Base-by-base conservation (phyloP, 2,113 vertebrate genomes). In the Podarcis muralis region DNA sequence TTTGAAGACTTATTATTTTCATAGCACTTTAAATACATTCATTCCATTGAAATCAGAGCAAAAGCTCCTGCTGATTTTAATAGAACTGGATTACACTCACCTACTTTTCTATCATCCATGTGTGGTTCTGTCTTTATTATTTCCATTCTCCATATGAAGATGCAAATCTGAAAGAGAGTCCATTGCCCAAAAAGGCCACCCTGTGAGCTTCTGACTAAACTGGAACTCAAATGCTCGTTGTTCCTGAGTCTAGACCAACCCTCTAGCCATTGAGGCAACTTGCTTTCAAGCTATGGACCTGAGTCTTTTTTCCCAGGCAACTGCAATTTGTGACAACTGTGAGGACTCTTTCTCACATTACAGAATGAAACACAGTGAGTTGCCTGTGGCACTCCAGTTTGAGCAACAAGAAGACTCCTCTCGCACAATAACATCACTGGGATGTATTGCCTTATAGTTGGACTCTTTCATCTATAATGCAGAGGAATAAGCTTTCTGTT, bases 391-490 rank as follows among this genome's bases (percentile, higher is more conserved):
- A 66, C 72, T 83, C 81, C 72, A 88, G 62, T 83, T 68, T 66
- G 37, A 88, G 69, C 59, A 88, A 57, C 59, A 76, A 83, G 81
- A 75, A 68, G n/a, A 27, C 3, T 25, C 8, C 23, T 76, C 40
- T 77, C 2, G 18, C 22, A 83, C 74, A 76, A 77, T 68, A 88
- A 68, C 81, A 88, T 88, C 72, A 66, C 57, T 68, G 72, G 81
- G 81, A 83, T 83, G 40, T 68, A 23, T 68, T 88, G 87, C 57
- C 30, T 83, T 83, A 66, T 48, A 32, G 72, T 66, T 83, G 35
- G n/a, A 27, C 62, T 68, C 80, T 88, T 83, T 88, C 72, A 37
- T 83, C 81, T 88, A 77, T 77, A 88, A 68, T 68, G 59, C 80
- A 83, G 23, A 76, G n/a, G 74, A 74, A 68, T 68, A 77, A 83